Conservation (phyloP, 2,113 vertebrate species). For the Octodon degus region DNA sequence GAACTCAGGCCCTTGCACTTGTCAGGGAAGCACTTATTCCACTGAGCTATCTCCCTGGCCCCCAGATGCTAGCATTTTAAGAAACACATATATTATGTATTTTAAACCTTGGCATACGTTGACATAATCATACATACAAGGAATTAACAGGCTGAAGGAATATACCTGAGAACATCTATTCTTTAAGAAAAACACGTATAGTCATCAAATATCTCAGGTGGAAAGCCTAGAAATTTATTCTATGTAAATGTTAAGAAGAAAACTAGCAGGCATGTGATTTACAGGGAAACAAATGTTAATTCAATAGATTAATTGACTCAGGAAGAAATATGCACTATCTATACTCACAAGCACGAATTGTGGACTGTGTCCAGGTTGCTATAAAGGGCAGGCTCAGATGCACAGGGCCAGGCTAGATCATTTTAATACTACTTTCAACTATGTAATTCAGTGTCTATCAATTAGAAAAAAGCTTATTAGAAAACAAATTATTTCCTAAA, state of each 20-base stretch:
- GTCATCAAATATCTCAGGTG: conserved; percentile 33
- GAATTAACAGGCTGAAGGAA: conserved; percentile 20
- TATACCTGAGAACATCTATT: conserved; percentile 27
- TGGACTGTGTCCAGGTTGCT: not conserved
- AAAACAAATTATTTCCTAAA: conserved; percentile 10
- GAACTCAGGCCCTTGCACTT: no score
- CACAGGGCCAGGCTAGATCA: not conserved
- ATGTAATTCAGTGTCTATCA: not conserved
- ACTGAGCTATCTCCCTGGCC: no score
- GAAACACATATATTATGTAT: conserved; percentile 38
- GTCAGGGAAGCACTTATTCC: no score
- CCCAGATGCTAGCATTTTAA: conserved; percentile 15
- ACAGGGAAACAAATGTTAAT: conserved; percentile 3
- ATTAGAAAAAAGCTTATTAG: conserved; percentile 22
- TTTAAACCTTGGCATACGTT: not conserved
- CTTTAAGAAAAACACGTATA: conserved; percentile 49
- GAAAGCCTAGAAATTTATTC: conserved; percentile 47
- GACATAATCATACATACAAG: conserved; percentile 12
- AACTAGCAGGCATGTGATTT: conserved; percentile 29
- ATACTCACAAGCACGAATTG: not conserved
- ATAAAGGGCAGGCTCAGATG: not conserved
- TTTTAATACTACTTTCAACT: conserved; percentile 23
- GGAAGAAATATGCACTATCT: conserved; percentile 3
- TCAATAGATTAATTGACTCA: not conserved
- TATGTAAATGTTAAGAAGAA: not conserved